Base-by-base conservation (phyloP, 2,888 invertebrate genomes). In the Panopea generosa region DNA sequence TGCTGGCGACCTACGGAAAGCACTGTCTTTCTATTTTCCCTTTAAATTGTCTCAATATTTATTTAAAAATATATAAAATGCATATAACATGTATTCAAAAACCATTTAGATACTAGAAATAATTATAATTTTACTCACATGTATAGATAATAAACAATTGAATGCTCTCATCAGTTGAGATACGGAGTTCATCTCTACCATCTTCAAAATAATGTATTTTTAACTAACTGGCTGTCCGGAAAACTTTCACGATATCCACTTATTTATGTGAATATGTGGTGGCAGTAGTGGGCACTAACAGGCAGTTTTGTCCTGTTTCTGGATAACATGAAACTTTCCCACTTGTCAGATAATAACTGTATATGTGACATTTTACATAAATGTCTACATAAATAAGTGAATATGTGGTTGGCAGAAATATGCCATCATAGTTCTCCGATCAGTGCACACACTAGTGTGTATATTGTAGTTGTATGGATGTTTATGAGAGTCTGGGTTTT, bases 241-340 rank as follows among this genome's bases (percentile, higher is more conserved):
- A 40, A 40, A 40, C 16, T 40, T 40, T 7, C 40, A 16, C 40
- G 40, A 40, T 40, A 40, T 40, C 40, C 16, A 40, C 40, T 40
- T 40, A 40, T 11, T 40, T 40, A 40, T 40, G 9, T 40, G 40
- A 40, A 40, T 40, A 40, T 40, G 40, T 40, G 40, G 40, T 40
- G 16, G 40, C 40, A 40, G 40, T 40, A 11, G 40, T 40, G 7
- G 16, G 16, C 40, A n/a, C n/a, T n/a, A n/a, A n/a, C 16, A 40
- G 16, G 16, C 7, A 7, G 9, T 40, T 40, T 40, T 16, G 7
- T 40, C 7, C 16, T 40, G 16, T 40, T 11, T 11, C 40, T 40
- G 40, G 16, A 7, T 40, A 40, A 40, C 40, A 11, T 7, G 40
- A 40, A 40, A 40, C n/a, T n/a, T n/a, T n/a, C n/a, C n/a, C n/a